Base-by-base conservation (phyloP, 2,113 vertebrate genomes). In the Pseudorectes ferrugineus region DNA sequence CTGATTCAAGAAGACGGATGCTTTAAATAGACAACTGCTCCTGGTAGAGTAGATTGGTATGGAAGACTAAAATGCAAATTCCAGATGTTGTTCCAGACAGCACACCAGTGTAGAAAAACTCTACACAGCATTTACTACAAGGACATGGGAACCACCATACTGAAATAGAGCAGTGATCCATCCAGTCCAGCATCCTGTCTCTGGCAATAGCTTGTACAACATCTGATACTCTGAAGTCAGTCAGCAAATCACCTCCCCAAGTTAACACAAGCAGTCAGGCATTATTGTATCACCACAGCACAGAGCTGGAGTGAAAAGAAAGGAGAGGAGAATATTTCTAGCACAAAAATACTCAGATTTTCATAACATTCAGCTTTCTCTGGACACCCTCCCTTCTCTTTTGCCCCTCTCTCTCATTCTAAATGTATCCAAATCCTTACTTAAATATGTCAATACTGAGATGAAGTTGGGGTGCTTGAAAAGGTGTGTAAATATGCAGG, bases 61-160 rank as follows among this genome's bases (percentile, higher is more conserved):
- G 6, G 78, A 92, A 87, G 59, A 83, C 79, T 51, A 14, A 92
- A 95, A 92, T 43, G 67, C 22, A 79, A 82, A 95, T 74, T 91
- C 89, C 91, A 94, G 91, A 86, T 90, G 76, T 81, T 90, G 59
- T 59, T 92, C 72, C 81, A 94, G 92, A 93, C 73, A 96, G 71
- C 46, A 51, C 58, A 87, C 31, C 76, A 73, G 38, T 29, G 48
- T 6, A 89, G 75, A 94, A 80, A 94, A 92, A 38, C 59, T 88
- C 75, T 25, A 85, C 36, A 63, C 0, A 65, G 75, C 33, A 57
- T 77, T 85, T 92, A 72, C 85, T 94, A n/a, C 51, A 77, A 67
- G 45, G 54, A 87, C 66, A 80, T 21, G 42, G 67, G 42, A 94
- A 90, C 23, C 1, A 14, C n/a, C 43, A 58, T 40, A 62, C 36